phyloP scores from a whole-genome alignment of 2,113 vertebrate species.

The Zootoca vivipara region DNA sequence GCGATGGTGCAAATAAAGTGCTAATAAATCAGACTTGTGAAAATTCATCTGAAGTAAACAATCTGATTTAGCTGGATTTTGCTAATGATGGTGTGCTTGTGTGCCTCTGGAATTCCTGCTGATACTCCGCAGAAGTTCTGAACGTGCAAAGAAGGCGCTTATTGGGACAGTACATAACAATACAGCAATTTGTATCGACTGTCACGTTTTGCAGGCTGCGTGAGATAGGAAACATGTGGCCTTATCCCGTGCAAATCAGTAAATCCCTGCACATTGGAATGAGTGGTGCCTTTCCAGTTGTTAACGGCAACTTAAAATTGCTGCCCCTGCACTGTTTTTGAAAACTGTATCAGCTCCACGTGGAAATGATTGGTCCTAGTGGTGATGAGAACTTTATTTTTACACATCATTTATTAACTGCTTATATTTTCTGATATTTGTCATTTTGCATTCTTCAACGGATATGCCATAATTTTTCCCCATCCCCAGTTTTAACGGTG shows the following conservation, averaged over 20 bases:
- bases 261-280: not conserved
- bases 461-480: not conserved
- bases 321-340: not conserved
- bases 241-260: not conserved
- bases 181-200: not conserved
- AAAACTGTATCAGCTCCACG: constrained; percentile 1
- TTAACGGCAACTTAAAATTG: not conserved
- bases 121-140: not conserved
- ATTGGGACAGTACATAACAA: not conserved
- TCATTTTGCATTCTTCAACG: not conserved
- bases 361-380: not conserved
- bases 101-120: not conserved
- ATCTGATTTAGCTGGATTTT: not conserved
- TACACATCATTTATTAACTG: not conserved
- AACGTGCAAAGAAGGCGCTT: not conserved
- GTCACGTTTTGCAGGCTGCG: not conserved
- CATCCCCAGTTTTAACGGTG: not conserved
- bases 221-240: accelerated
- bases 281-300: not conserved
- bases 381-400: not conserved
- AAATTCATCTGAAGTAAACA: not conserved
- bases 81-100: not conserved
- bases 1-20: not conserved
- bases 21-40: not conserved
- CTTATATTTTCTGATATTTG: not conserved